These are phyloP conservation scores for Philhelius pedissequus DNA, from an alignment of 2,888 invertebrate species.

Conservation along the genomic window DNA sequence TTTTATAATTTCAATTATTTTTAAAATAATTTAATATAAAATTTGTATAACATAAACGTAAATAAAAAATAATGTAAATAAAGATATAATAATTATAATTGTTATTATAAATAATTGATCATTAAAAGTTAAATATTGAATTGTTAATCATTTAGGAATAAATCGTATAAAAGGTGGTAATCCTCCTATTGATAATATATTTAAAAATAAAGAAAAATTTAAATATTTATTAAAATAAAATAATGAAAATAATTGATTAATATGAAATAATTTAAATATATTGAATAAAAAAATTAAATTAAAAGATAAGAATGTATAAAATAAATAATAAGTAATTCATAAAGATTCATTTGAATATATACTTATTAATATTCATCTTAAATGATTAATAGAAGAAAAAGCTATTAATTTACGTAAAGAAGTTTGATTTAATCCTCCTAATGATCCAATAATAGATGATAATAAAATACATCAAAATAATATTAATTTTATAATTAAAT, in stretches of 20 bases:
- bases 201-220: slow-evolving; percentile 80
- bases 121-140: slow-evolving; percentile 80
- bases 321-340: slow-evolving; percentile 79
- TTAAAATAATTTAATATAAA: slow-evolving; percentile 80
- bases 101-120: slow-evolving; percentile 78
- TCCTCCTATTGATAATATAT: slow-evolving; percentile 82
- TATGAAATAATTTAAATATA: slow-evolving; percentile 79
- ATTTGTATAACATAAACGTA: slow-evolving; percentile 80
- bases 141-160: slow-evolving; percentile 82
- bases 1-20: slow-evolving; percentile 78
- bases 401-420: slow-evolving; percentile 82
- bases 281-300: slow-evolving; percentile 80
- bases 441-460: slow-evolving; percentile 79
- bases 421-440: slow-evolving; percentile 81
- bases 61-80: slow-evolving; percentile 81
- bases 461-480: slow-evolving; percentile 79
- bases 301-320: slow-evolving; percentile 79
- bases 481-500: slow-evolving; percentile 79
- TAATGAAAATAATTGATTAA: slow-evolving; percentile 80
- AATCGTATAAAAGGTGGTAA: slow-evolving; percentile 83
- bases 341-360: slow-evolving; percentile 79
- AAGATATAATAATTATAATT: slow-evolving; percentile 80
- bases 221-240: slow-evolving; percentile 75
- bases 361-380: slow-evolving; percentile 81
- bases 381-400: slow-evolving; percentile 83